Percentiles rank a stretch among this genome's conserved stretches.
These are phyloP conservation scores for Chunga burmeisteri DNA, from an alignment of 2,113 vertebrate genomes.

Conservation along the genomic window DNA sequence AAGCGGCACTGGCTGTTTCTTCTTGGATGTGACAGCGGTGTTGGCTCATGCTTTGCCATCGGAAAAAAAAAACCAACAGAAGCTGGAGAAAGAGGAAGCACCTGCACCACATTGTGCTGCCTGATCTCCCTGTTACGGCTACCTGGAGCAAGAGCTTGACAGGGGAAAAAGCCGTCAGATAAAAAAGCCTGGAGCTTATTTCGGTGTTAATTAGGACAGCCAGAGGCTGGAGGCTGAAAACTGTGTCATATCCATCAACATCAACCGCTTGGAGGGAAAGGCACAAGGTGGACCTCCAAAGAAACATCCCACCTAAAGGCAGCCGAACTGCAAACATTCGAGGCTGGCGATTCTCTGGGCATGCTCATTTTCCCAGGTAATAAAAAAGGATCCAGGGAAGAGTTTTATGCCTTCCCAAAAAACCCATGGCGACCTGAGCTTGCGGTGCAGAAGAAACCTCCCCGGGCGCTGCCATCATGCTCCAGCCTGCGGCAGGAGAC, in stretches of 20 bases:
- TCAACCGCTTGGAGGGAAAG: neutral
- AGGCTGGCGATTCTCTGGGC: neutral
- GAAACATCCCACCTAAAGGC: neutral
- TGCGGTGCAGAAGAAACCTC: neutral
- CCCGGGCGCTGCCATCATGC: accelerated
- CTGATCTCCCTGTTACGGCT: neutral
- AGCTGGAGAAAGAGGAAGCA: neutral
- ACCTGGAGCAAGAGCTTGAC: neutral
- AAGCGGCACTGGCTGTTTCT: neutral
- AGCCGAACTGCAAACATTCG: accelerated
- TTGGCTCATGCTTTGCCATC: neutral
- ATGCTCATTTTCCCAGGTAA: neutral
- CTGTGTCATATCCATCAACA: accelerated
- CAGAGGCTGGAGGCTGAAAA: neutral
- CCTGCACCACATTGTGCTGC: neutral
- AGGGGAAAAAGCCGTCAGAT: neutral
- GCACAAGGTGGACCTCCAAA: neutral
- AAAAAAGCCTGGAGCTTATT: neutral
- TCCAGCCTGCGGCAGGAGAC: neutral
- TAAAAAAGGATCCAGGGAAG: neutral
- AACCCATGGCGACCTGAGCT: accelerated
- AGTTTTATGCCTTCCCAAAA: neutral
- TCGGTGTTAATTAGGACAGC: neutral
- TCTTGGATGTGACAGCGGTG: neutral
- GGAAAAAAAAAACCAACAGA: neutral